Percentiles rank a stretch among this genome's conserved stretches.
Conservation (phyloP, 2,113 vertebrate species). For the Pangasianodon gigas region DNA sequence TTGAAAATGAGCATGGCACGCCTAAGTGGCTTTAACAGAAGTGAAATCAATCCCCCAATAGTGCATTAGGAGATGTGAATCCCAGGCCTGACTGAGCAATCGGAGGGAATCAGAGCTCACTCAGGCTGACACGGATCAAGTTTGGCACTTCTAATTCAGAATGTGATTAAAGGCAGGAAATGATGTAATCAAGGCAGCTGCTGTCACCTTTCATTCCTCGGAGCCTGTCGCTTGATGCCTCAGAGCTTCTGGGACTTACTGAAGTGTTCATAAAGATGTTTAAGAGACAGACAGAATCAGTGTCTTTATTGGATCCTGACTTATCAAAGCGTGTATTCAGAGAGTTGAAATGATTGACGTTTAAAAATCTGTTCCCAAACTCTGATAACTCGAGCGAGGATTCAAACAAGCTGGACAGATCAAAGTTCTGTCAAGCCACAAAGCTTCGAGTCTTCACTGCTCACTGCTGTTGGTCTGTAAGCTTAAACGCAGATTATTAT, state of each 20-base stretch:
- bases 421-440: conserved; percentile 29
- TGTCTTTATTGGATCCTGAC: conserved; percentile 28
- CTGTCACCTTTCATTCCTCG: conserved; percentile 37
- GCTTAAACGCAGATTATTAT: conserved; percentile 29
- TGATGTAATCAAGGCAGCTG: conserved; percentile 52
- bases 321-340: conserved; percentile 17
- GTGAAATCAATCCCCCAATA: conserved; percentile 50
- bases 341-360: neutral
- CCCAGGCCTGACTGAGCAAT: conserved; percentile 44
- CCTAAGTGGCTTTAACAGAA: conserved; percentile 46
- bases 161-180: conserved; percentile 53
- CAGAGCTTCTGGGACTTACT: conserved; percentile 29
- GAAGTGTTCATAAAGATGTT: conserved; percentile 36
- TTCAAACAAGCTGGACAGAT: conserved; percentile 18
- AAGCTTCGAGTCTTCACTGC: neutral
- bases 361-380: conserved; percentile 23
- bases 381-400: conserved; percentile 27
- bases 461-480: neutral
- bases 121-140: conserved; percentile 48
- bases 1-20: conserved; percentile 43
- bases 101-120: conserved; percentile 41
- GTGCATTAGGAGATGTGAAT: conserved; percentile 46
- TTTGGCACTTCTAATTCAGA: conserved; percentile 45
- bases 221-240: conserved; percentile 33
- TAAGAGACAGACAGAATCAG: conserved; percentile 6